phyloP scores from a whole-genome alignment of 2,888 invertebrate species.

The Napeogenes inachia region DNA sequence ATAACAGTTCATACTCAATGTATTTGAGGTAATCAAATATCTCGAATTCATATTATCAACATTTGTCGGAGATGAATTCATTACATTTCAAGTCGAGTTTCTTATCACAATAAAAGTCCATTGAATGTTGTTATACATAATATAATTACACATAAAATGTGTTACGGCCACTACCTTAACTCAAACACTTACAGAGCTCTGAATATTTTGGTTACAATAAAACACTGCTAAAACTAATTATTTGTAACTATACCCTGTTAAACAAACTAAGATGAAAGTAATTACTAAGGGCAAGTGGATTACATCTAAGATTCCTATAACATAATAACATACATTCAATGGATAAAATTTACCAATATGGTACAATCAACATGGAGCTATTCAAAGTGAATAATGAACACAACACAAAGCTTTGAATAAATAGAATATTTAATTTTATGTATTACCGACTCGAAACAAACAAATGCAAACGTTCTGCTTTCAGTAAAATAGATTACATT shows the following conservation, averaged over 20 bases:
- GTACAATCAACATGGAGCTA: slow-evolving; percentile 32
- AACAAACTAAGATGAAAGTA: not conserved
- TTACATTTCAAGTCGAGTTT: slow-evolving; percentile 6
- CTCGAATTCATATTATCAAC: slow-evolving; percentile 12
- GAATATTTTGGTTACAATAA: not conserved
- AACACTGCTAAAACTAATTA: slow-evolving; percentile 4
- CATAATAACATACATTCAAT: slow-evolving; percentile 24
- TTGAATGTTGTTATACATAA: slow-evolving; percentile 21
- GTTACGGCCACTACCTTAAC: not conserved
- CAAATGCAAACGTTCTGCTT: not conserved
- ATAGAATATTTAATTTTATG: not conserved
- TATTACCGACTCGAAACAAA: not conserved
- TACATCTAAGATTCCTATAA: slow-evolving; percentile 8
- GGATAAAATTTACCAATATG: slow-evolving; percentile 34
- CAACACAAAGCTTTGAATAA: slow-evolving; percentile 18
- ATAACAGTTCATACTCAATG: slow-evolving; percentile 35
- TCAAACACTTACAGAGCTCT: not conserved
- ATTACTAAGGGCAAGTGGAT: not conserved
- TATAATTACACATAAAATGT: not conserved
- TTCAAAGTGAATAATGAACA: slow-evolving; percentile 36
- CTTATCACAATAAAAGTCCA: slow-evolving; percentile 23
- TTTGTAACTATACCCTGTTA: slow-evolving; percentile 1
- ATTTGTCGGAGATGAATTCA: slow-evolving; percentile 9
- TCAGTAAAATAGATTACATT: not conserved
- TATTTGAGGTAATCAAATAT: slow-evolving; percentile 33